A percentile compares a stretch with the other conserved stretches of the same genome.
Evolutionary conservation across 2,797 vertebrate genomes (phyloP).

Genomic region (Gouania willdenowi): DNA sequence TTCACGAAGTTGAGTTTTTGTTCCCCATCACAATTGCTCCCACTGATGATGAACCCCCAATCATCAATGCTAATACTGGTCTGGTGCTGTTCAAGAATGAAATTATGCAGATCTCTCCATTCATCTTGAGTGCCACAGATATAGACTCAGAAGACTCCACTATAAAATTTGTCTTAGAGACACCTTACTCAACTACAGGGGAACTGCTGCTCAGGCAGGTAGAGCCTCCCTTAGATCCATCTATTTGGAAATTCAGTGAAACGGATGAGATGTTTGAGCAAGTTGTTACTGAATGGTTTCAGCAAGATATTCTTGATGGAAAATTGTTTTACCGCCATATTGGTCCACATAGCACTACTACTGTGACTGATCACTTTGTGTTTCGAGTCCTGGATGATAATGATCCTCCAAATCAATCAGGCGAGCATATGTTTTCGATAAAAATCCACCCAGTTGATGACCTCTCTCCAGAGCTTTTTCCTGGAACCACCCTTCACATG

Average conservation of each 20-base stretch:
- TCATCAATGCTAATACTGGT: slow-evolving; percentile 81
- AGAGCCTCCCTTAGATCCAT: slow-evolving; percentile 73
- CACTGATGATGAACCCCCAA: slow-evolving; percentile 82
- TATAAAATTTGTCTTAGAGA: slow-evolving; percentile 79
- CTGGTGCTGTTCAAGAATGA: slow-evolving; percentile 81
- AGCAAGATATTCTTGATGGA: slow-evolving; percentile 85
- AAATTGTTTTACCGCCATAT: slow-evolving; percentile 83
- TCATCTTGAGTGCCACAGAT: slow-evolving; percentile 84
- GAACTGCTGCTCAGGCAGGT: slow-evolving; percentile 81
- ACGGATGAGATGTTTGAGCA: slow-evolving; percentile 84
- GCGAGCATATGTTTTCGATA: slow-evolving; percentile 75
- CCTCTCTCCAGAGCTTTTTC: slow-evolving; percentile 73
- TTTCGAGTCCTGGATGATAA: slow-evolving; percentile 87
- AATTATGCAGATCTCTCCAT: slow-evolving; percentile 83
- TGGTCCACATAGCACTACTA: slow-evolving; percentile 74
- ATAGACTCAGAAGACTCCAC: slow-evolving; percentile 85
- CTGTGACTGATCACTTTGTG: slow-evolving; percentile 68
- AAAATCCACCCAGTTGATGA: slow-evolving; percentile 82
- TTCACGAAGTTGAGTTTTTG: slow-evolving; percentile 83
- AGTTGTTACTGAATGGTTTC: slow-evolving; percentile 84
- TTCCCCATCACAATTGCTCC: slow-evolving; percentile 83
- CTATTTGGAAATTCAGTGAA: slow-evolving; percentile 76
- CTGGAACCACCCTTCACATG: slow-evolving; percentile 83
- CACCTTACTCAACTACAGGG: slow-evolving; percentile 67
- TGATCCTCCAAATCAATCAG: slow-evolving; percentile 84